Conservation (phyloP, 2,888 invertebrate species). For the Rugalucina vietnamica region DNA sequence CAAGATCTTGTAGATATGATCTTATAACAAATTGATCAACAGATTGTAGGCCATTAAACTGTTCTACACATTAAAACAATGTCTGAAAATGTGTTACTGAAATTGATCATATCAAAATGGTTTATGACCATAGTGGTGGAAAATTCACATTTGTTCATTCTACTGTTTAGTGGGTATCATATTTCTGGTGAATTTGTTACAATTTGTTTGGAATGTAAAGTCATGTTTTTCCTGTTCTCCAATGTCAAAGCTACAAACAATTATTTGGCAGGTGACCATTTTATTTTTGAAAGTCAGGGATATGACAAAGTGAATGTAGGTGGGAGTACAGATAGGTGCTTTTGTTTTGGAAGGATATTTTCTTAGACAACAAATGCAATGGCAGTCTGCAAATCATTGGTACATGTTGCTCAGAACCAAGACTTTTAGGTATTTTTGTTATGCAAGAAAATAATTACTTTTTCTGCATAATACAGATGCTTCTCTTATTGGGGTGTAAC, state of each 20-base stretch:
- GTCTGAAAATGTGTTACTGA: not conserved
- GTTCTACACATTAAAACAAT: not conserved
- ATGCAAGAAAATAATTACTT: not conserved
- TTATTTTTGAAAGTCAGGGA: too few relatives aligned
- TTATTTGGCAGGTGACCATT: too few relatives aligned
- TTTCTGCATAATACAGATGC: slow-evolving; percentile 1
- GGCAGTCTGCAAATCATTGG: too few relatives aligned
- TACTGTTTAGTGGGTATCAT: not conserved
- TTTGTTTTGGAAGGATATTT: too few relatives aligned
- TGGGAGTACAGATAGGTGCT: too few relatives aligned
- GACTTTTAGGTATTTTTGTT: too few relatives aligned
- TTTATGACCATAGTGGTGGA: not conserved
- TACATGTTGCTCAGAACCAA: too few relatives aligned
- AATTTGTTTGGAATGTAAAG: not conserved
- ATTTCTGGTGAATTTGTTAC: not conserved
- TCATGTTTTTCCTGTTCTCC: not conserved
- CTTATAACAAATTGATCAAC: too few relatives aligned
- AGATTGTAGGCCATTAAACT: not conserved
- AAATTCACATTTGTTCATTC: not conserved
- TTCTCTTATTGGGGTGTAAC: not conserved
- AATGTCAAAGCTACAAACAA: not conserved
- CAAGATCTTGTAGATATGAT: too few relatives aligned
- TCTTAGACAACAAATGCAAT: too few relatives aligned
- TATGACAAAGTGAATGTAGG: too few relatives aligned
- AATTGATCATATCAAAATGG: not conserved